Base-by-base conservation (phyloP, 2,888 invertebrate genomes). In the Taphrorychus bicolor region DNA sequence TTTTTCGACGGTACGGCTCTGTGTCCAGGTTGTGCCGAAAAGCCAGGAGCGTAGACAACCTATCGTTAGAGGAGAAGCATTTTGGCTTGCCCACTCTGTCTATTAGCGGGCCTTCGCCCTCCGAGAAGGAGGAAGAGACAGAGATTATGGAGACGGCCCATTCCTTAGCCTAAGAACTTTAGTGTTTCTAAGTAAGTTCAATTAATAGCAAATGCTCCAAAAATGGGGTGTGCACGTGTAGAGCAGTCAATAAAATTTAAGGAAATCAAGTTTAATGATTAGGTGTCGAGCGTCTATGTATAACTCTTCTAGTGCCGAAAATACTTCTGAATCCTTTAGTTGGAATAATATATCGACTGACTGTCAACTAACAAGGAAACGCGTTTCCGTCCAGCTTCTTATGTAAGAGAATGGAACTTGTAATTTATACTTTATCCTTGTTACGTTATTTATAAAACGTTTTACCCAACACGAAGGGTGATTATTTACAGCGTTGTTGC, bases 11-110 rank as follows among this genome's bases (percentile, higher is more conserved):
- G 64, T 91, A 93, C 79, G 92, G 92, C 22, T 92, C 92, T 14
- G 91, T 91, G 76, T 92, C 92, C 61, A 89, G 88, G 74, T 83
- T 92, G 64, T 93, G 92, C 80, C 87, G 93, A 40, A 93, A 92
- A 82, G 92, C 93, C 73, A 89, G 91, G 77, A 89, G 89, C 81
- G 89, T 89, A 70, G 89, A 89, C 78, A 89, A 89, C 78, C 86
- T 89, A 63, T 87, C 83, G 73, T 81, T 83, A 78, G 84, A 87
- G 42, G 87, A 87, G 58, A 84, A 84, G 73, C 89, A 89, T 75
- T 90, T 90, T 71, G 90, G 90, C 41, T 83, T 92, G 74, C 76
- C 76, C 5, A 91, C 91, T 74, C 86, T 93, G 4, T 92, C 71
- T 16, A 71, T 69, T 24, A 66, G 68, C 21, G 71, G 75, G 5